Evolutionary conservation across 2,888 invertebrate genomes (phyloP).

Genomic region (Dioctria rufipes): DNA sequence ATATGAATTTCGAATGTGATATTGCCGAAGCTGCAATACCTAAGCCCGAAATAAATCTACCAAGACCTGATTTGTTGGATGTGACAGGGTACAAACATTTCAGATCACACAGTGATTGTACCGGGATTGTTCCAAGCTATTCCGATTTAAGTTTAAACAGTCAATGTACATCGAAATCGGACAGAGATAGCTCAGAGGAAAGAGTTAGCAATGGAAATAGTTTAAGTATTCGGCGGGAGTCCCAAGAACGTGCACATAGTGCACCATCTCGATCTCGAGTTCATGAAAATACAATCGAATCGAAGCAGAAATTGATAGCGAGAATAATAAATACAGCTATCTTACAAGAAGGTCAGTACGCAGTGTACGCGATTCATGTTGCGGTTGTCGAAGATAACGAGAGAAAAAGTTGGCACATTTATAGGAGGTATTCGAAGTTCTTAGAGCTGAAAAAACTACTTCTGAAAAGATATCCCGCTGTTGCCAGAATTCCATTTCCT

Average conservation of each 20-base stretch:
- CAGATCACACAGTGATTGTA: constrained; percentile 62
- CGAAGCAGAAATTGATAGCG: constrained; percentile 58
- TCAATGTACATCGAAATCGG: constrained; percentile 24
- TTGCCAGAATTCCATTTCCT: constrained; percentile 86
- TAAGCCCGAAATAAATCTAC: constrained; percentile 27
- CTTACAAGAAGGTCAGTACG: constrained; percentile 87
- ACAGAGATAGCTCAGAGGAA: constrained; percentile 3
- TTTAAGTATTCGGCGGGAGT: background rate
- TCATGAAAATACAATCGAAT: constrained; percentile 53
- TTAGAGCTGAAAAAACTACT: constrained; percentile 87
- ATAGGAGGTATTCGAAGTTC: constrained; percentile 94
- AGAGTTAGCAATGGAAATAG: background rate
- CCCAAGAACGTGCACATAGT: constrained; percentile 57
- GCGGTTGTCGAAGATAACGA: constrained; percentile 77
- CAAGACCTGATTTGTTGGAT: constrained; percentile 56
- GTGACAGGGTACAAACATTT: constrained; percentile 59
- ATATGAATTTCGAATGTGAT: constrained; percentile 61
- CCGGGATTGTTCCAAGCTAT: constrained; percentile 56
- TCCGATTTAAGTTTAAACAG: constrained; percentile 51
- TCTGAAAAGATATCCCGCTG: constrained; percentile 76
- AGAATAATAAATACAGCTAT: constrained; percentile 63
- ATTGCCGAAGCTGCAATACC: constrained; percentile 18
- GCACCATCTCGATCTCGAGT: constrained; percentile 53
- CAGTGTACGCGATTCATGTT: constrained; percentile 90
- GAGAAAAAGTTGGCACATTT: constrained; percentile 90